Percentiles rank a stretch among this genome's conserved stretches.
Conservation (phyloP, 64 coral and sea anemone species). For the Pocillopora damicornis region DNA sequence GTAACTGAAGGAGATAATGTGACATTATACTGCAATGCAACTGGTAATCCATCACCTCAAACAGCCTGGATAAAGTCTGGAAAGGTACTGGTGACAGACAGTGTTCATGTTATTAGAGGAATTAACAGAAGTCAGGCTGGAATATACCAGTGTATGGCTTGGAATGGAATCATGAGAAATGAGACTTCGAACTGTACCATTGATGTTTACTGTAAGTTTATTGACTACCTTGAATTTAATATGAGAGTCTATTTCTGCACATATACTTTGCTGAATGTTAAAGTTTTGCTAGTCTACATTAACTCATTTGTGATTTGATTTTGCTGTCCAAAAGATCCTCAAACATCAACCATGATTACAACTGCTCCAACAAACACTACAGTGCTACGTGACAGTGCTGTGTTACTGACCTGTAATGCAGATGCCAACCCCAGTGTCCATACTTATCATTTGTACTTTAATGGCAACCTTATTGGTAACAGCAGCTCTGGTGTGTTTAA, state of each 20-base stretch:
- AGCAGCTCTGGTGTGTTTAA: constrained; percentile 26
- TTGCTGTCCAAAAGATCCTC: not conserved
- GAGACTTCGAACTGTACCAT: not conserved
- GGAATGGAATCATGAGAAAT: not conserved
- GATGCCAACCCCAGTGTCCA: not conserved
- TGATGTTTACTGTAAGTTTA: constrained; percentile 34
- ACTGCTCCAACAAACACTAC: not conserved
- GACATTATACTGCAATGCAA: constrained; percentile 16
- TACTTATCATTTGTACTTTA: constrained; percentile 4
- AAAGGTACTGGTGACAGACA: not conserved
- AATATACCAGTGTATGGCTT: not conserved
- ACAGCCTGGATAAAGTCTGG: not conserved
- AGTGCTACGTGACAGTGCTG: not conserved
- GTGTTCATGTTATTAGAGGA: not conserved
- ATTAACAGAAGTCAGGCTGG: not conserved
- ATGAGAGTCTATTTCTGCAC: too few species aligned
- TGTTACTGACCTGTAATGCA: not conserved
- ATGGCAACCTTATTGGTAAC: constrained; percentile 1
- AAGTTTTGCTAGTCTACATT: too few species aligned
- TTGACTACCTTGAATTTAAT: too few species aligned
- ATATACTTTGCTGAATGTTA: too few species aligned
- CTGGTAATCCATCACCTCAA: constrained; percentile 2
- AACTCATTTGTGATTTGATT: not conserved
- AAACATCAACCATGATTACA: not conserved
- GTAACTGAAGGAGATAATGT: not conserved